Percentiles rank a stretch among this genome's conserved stretches.
phyloP scores from a whole-genome alignment of 2,888 invertebrate species.

The Bursaphelenchus okinawaensis region DNA sequence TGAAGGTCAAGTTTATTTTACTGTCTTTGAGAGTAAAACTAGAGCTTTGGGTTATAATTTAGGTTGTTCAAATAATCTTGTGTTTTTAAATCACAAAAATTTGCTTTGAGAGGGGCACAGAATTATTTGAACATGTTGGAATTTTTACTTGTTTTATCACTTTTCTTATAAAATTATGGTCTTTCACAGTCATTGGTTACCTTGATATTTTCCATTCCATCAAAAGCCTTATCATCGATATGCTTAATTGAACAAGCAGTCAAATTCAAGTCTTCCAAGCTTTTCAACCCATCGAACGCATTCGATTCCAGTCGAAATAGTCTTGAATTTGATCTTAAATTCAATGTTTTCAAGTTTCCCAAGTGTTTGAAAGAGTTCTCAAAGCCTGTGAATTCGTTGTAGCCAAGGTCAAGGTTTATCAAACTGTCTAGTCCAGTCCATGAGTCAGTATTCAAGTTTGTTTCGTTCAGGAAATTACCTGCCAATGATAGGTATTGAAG shows the following conservation, averaged over 20 bases:
- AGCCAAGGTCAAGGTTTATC: conserved; percentile 75
- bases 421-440: conserved; percentile 78
- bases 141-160: too few relatives aligned
- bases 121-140: too few relatives aligned
- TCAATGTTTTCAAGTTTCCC: conserved; percentile 13
- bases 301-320: conserved; percentile 14
- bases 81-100: too few relatives aligned
- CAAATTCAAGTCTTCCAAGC: conserved; percentile 29
- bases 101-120: too few relatives aligned
- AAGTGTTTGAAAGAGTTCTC: conserved; percentile 29
- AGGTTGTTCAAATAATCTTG: too few relatives aligned
- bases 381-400: conserved; percentile 46
- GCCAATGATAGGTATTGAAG: conserved; percentile 78
- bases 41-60: too few relatives aligned
- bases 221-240: conserved; percentile 29
- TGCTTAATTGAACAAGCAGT: conserved; percentile 33
- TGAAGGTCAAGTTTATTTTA: too few relatives aligned
- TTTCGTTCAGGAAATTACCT: conserved; percentile 43
- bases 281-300: conserved; percentile 21
- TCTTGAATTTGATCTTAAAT: not conserved
- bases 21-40: too few relatives aligned
- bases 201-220: conserved; percentile 28
- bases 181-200: too few relatives aligned
- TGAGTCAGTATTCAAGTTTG: conserved; percentile 69
- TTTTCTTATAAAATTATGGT: too few relatives aligned